Evolutionary conservation across 1,140 invertebrate genomes (phyloP).

Genomic region (Anadara kagoshimensis): DNA sequence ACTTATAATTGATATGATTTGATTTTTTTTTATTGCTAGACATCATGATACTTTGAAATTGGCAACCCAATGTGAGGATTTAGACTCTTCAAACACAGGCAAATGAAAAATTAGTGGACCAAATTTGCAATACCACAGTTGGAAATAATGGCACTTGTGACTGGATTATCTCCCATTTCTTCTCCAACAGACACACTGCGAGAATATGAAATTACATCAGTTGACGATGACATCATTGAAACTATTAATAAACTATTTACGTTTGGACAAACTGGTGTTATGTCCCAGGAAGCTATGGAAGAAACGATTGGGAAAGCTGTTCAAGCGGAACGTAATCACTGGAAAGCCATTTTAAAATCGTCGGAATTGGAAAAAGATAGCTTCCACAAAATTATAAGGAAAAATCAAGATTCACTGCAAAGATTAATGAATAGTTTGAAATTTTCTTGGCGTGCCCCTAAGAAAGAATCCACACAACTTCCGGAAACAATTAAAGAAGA

Average conservation of each 20-base stretch:
- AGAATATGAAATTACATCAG: conserved; percentile 6
- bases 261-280: conserved; percentile 23
- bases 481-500: background rate
- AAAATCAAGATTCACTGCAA: conserved; percentile 35
- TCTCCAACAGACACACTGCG: no score
- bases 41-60: no score
- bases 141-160: no score
- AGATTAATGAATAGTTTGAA: conserved; percentile 32
- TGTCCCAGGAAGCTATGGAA: conserved; percentile 28
- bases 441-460: background rate
- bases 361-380: conserved; percentile 49
- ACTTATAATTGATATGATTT: no score
- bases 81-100: no score
- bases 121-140: no score
- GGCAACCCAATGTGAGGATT: no score
- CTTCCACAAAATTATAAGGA: conserved; percentile 37
- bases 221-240: conserved; percentile 52
- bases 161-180: no score
- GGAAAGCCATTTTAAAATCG: conserved; percentile 49
- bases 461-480: no score
- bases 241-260: conserved; percentile 47
- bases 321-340: conserved; percentile 51
- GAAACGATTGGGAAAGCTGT: conserved; percentile 27
- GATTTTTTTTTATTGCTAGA: no score
- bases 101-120: no score